Percentiles rank a stretch among this genome's conserved stretches.
Conservation (phyloP, 2,888 invertebrate species). For the Malacosoma neustria region DNA sequence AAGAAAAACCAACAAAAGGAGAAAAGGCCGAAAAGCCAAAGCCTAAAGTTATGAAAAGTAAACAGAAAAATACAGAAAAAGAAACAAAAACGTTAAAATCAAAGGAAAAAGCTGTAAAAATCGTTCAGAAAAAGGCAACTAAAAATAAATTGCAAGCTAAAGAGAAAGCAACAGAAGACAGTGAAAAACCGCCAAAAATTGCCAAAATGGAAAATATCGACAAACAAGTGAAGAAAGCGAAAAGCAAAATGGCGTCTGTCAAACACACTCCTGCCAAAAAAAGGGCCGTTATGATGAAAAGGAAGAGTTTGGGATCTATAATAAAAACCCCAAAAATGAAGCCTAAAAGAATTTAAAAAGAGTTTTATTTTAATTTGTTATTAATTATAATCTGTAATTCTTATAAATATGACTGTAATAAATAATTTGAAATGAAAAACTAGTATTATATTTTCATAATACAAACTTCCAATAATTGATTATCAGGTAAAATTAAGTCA, state of each 20-base stretch:
- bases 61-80: conserved; percentile 13
- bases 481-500: no score
- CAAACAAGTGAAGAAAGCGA: conserved; percentile 11
- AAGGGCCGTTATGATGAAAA: conserved; percentile 30
- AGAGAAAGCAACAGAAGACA: conserved; percentile 3
- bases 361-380: not conserved
- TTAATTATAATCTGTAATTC: not conserved
- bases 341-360: conserved; percentile 24
- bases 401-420: no score
- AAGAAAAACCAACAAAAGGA: not conserved
- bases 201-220: conserved; percentile 11
- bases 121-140: conserved; percentile 1
- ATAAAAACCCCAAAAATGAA: conserved; percentile 62
- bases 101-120: conserved; percentile 6
- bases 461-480: no score
- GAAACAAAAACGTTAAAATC: conserved; percentile 3
- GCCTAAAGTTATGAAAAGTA: conserved; percentile 12
- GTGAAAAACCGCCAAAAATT: conserved; percentile 2
- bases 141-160: conserved; percentile 2
- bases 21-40: conserved; percentile 8
- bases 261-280: conserved; percentile 36
- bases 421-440: no score
- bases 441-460: no score
- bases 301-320: conserved; percentile 54
- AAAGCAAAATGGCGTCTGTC: not conserved